Evolutionary conservation across 2,888 invertebrate species (phyloP), one percentile per base, ranked within the genome.

Genomic region (Lutraria lutraria): DNA sequence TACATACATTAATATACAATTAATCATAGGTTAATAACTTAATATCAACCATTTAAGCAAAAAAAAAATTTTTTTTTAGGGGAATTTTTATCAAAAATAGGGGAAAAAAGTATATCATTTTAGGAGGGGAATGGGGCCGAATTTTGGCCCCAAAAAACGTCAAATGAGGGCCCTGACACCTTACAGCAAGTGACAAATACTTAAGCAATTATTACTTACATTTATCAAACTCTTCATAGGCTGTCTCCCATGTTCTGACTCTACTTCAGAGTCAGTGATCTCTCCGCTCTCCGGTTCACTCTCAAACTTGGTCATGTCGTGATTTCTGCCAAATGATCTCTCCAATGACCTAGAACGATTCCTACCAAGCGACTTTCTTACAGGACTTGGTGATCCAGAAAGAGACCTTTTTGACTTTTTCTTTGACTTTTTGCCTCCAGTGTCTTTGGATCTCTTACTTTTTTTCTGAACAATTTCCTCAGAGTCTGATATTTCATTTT

Each of bases 221-320:
- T 88, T 92, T 1, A 92, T 85, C 16, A 90, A 80, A 56, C 92
- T 92, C 72, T 88, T 92, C 43, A 92, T 76, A 6, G 85, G 56
- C 34, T 87, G 85, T 52, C 83, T 85, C 34, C 68, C 76, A 60
- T 80, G 52, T 19, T 79, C 88, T 63, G 81, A 53, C 53, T 34
- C 53, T 16, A 92, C 93, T 56, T 93, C 94, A 81, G 90, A 91
- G 52, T 93, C 92, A 34, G 94, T 93, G 15, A 93, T 89, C 83
- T 94, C 94, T 1, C 94, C 94, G 80, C 93, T 93, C 72, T 94
- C 93, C 72, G 93, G 92, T 56, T 94, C 93, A 90, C 93, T 93
- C 79, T 93, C 92, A 85, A 93, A 94, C 34, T 91, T 88, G 0
- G 90, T 82, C 92, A 93, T 89, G 81, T 93, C 92, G 63, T 93